Conservation (phyloP, 2,797 vertebrate species). For the Tragelaphus oryx region DNA sequence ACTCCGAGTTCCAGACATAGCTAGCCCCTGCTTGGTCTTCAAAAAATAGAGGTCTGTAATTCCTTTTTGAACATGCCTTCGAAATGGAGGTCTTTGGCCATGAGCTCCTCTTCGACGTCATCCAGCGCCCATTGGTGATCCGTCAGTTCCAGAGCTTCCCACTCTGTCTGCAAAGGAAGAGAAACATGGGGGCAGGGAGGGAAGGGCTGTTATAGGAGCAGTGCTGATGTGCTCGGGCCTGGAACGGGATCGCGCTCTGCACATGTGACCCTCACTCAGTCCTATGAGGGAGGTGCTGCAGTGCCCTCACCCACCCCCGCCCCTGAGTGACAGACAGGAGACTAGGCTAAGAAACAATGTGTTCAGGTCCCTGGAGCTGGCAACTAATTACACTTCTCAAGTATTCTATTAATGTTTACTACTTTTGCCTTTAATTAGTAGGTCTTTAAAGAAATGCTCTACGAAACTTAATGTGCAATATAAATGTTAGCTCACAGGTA, state of each 20-base stretch:
- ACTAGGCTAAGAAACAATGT: background rate
- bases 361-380: background rate
- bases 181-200: background rate
- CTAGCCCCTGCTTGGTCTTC: conserved; percentile 65
- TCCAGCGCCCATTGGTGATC: conserved; percentile 99
- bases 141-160: conserved; percentile 97
- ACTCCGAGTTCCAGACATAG: background rate
- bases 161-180: conserved; percentile 89
- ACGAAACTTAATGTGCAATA: background rate
- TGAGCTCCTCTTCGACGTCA: conserved; percentile 95
- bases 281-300: background rate
- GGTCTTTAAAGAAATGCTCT: background rate
- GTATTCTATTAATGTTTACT: background rate
- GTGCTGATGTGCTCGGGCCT: too few relatives aligned
- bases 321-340: background rate
- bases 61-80: conserved; percentile 99
- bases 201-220: background rate
- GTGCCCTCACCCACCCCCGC: fast-evolving
- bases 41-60: conserved; percentile 95
- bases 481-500: background rate
- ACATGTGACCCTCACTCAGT: background rate
- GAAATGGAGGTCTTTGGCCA: conserved; percentile 96
- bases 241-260: background rate
- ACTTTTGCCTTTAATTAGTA: background rate
- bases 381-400: background rate